phyloP scores from a whole-genome alignment of 2,888 invertebrate genomes.

The Achlya flavicornis region DNA sequence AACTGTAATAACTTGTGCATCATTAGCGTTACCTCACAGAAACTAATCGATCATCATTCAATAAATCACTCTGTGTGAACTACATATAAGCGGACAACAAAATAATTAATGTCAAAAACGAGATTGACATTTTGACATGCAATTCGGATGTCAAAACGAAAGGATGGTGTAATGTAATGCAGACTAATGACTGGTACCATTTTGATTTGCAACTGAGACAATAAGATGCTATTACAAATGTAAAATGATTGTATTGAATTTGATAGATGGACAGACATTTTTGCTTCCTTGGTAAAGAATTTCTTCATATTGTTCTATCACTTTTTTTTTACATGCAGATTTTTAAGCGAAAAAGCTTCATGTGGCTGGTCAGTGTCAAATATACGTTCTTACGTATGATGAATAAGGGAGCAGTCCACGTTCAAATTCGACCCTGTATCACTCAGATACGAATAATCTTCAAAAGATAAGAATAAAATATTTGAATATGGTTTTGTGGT shows the following conservation, averaged over 20 bases:
- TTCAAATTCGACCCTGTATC: too few relatives aligned
- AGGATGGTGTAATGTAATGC: not conserved
- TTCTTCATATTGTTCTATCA: not conserved
- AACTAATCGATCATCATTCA: not conserved
- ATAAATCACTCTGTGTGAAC: not conserved
- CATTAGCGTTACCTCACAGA: not conserved
- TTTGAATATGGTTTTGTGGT: too few relatives aligned
- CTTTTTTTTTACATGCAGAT: too few relatives aligned
- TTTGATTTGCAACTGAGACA: conserved; percentile 11
- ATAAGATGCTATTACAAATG: conserved; percentile 1
- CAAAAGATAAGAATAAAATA: too few relatives aligned
- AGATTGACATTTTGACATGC: conserved; percentile 10
- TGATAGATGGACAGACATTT: not conserved
- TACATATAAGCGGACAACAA: not conserved
- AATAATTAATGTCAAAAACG: conserved; percentile 6
- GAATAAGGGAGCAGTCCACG: too few relatives aligned
- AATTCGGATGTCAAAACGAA: conserved; percentile 8
- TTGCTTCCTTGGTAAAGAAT: not conserved
- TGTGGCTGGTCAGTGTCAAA: too few relatives aligned
- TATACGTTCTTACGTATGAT: too few relatives aligned
- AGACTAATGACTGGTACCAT: not conserved
- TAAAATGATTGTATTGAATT: not conserved
- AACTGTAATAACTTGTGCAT: too few relatives aligned
- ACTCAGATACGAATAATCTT: too few relatives aligned
- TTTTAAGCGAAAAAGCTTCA: too few relatives aligned